These are phyloP conservation scores for Pilophorus perplexus DNA, from an alignment of 2,888 invertebrate genomes.

Conservation along the genomic window DNA sequence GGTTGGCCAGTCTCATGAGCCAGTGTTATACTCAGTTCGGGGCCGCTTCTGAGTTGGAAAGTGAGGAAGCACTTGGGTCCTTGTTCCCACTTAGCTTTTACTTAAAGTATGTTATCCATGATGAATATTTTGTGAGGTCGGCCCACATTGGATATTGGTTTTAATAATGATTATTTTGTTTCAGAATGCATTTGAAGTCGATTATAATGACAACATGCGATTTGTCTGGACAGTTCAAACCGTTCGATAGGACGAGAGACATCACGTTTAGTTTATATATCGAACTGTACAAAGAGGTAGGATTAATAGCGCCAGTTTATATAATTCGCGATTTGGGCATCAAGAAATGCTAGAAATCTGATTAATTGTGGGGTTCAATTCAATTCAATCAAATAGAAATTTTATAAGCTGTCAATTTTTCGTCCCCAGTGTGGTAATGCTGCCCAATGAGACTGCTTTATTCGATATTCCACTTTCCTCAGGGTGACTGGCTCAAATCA, in stretches of 20 bases:
- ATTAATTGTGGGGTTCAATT: too few species aligned
- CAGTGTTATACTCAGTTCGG: too few species aligned
- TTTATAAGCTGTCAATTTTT: background rate
- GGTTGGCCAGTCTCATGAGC: too few species aligned
- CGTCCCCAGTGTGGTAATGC: too few species aligned
- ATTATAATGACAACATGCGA: constrained; percentile 62
- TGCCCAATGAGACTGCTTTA: too few species aligned
- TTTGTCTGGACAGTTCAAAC: constrained; percentile 61
- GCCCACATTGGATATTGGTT: too few species aligned
- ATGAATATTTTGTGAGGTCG: too few species aligned
- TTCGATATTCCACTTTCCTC: background rate
- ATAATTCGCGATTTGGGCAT: background rate
- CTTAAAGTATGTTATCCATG: too few species aligned
- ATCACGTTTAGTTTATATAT: constrained; percentile 59
- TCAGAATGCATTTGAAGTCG: constrained; percentile 58
- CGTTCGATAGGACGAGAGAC: constrained; percentile 58
- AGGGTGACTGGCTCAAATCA: constrained; percentile 51
- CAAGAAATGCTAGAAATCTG: background rate
- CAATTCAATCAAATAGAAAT: background rate
- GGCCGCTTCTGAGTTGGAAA: too few species aligned
- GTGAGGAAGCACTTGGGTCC: background rate
- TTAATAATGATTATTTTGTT: too few species aligned
- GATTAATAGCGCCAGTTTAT: too few species aligned
- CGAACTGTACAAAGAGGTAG: constrained; percentile 58
- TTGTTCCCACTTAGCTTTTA: too few species aligned